Percentiles rank a stretch among this genome's conserved stretches.
phyloP scores from a whole-genome alignment of 2,113 vertebrate genomes.

The Pogonocichla stellata region DNA sequence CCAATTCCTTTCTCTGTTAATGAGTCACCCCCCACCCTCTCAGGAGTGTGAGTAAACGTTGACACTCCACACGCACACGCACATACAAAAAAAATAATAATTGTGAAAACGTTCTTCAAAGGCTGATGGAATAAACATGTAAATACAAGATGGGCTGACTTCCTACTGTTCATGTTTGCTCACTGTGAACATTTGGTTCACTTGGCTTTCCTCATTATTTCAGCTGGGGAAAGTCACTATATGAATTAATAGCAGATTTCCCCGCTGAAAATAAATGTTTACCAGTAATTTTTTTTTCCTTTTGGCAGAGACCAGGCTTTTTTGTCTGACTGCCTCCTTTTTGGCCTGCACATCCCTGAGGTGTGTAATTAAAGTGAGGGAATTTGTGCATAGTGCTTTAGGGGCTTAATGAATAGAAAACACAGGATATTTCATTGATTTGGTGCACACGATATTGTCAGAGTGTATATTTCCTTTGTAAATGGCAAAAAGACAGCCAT shows the following conservation, averaged over 20 bases:
- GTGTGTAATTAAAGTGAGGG: slow-evolving; percentile 82
- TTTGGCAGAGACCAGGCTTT: slow-evolving; percentile 76
- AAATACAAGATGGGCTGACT: slow-evolving; percentile 71
- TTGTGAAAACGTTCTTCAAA: slow-evolving; percentile 39
- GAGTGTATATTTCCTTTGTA: slow-evolving; percentile 70
- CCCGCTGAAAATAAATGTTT: slow-evolving; percentile 83
- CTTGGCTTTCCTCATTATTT: slow-evolving; percentile 79
- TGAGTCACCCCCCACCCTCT: neutral
- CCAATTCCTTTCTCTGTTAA: neutral
- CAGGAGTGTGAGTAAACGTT: slow-evolving; percentile 5
- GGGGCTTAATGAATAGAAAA: slow-evolving; percentile 79
- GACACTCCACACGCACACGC: neutral
- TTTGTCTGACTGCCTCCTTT: slow-evolving; percentile 75
- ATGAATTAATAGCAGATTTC: slow-evolving; percentile 82
- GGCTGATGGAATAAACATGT: slow-evolving; percentile 67
- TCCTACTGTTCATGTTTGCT: slow-evolving; percentile 73
- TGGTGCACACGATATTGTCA: slow-evolving; percentile 66
- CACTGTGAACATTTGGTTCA: slow-evolving; percentile 76
- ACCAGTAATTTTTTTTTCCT: slow-evolving; percentile 56
- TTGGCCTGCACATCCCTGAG: slow-evolving; percentile 75
- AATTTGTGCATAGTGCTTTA: slow-evolving; percentile 77
- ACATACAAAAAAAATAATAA: neutral
- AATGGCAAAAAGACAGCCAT: slow-evolving; percentile 65
- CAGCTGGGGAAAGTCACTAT: slow-evolving; percentile 78
- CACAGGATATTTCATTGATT: slow-evolving; percentile 75